Evolutionary conservation across 2,113 vertebrate genomes (phyloP), one percentile per base, ranked within the genome.

Genomic region (Myotis yumanensis): DNA sequence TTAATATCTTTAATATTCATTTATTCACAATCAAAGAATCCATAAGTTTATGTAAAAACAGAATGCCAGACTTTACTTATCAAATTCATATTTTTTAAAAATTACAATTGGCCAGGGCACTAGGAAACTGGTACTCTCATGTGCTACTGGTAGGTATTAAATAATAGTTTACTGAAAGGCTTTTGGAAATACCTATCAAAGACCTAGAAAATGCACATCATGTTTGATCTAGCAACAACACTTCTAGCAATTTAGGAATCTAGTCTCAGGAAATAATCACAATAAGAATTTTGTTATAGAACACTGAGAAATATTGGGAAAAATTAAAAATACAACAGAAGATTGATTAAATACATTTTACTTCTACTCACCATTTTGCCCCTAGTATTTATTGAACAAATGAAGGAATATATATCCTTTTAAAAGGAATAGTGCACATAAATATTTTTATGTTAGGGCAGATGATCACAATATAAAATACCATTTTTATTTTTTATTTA

Each of bases 241-340:
- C 32, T 25, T 81, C 43, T 46, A 73, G 82, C 68, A 85, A 85
- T 54, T 37, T 69, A 77, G 48, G 37, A 76, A 40, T 76, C 73
- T 81, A 52, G 52, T 75, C 69, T 94, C 40, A 75, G 54, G 81
- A 87, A 85, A 68, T 76, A 89, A 93, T 85, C 22, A 71, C 28
- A 48, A 22, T 11, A 57, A 85, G 71, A 69, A 66, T 85, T 93
- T 66, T 86, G n/a, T 83, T 82, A 57, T 46, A 51, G 22, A 91
- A 93, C 86, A 97, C 51, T 76, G 22, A 69, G 64, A 96, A 97
- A 97, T 96, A 96, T 17, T 92, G 52, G 54, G 52, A 28, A 80
- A 87, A 88, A 79, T 68, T 86, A 48, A 66, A 94, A 64, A 90
- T 82, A 57, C 77, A 93, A 95, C 1, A 87, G 30, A 32, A 17